Conservation (phyloP, 2,888 invertebrate species). For the Mellilla xanthometata region DNA sequence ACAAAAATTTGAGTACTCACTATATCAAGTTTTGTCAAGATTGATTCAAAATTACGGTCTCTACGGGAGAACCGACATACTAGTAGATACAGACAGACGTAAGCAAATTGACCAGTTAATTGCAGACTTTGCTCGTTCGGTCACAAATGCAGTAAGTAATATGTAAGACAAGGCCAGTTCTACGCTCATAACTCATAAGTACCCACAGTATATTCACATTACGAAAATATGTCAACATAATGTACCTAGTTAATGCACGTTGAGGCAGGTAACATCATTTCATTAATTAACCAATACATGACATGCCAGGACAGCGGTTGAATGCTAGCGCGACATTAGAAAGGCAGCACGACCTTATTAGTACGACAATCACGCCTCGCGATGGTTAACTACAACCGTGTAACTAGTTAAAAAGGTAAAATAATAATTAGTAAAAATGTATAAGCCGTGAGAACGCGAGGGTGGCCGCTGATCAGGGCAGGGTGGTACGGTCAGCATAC, state of each 20-base stretch:
- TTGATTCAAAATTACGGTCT: too few species aligned
- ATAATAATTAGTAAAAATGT: constrained; percentile 72
- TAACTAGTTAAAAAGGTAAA: constrained; percentile 61
- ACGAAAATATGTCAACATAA: constrained; percentile 16
- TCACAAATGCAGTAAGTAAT: too few species aligned
- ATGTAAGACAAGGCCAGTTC: too few species aligned
- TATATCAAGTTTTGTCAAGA: too few species aligned
- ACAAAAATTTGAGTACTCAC: too few species aligned
- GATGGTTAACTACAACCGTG: constrained; percentile 60
- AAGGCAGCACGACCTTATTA: constrained; percentile 38
- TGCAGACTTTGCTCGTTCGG: too few species aligned
- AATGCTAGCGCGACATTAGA: constrained; percentile 32
- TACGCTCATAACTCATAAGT: too few species aligned
- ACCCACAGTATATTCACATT: constrained; percentile 1
- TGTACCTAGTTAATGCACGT: constrained; percentile 6
- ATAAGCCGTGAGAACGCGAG: constrained; percentile 68
- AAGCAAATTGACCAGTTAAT: too few species aligned
- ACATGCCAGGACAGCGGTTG: constrained; percentile 27
- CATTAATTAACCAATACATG: constrained; percentile 32
- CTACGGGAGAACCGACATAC: too few species aligned
- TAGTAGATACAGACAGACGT: too few species aligned
- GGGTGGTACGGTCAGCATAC: constrained; percentile 57
- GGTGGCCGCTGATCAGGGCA: constrained; percentile 50
- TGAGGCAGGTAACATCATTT: constrained; percentile 26
- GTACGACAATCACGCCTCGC: constrained; percentile 57